Percentiles rank a stretch among this genome's conserved stretches.
phyloP scores from a whole-genome alignment of 2,888 invertebrate genomes.

The Caenorhabditis macrosperma region DNA sequence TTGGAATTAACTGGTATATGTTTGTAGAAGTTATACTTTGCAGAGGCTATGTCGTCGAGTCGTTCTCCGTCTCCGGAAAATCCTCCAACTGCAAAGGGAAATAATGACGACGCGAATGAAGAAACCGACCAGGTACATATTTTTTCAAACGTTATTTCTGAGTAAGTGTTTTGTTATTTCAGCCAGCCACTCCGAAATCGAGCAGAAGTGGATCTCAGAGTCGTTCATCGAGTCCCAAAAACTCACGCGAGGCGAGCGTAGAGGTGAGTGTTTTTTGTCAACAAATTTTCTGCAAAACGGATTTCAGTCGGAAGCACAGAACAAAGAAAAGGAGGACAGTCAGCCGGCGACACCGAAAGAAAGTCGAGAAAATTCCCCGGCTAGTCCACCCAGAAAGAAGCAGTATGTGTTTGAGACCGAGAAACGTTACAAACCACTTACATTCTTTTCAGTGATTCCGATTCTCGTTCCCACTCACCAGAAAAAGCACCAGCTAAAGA shows the following conservation, averaged over 20 bases:
- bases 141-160: background rate
- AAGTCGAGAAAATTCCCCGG: slow-evolving; percentile 21
- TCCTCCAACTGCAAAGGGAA: background rate
- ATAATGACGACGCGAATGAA: background rate
- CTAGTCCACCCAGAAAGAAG: background rate
- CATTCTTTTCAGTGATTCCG: background rate
- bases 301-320: slow-evolving; percentile 26
- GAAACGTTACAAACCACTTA: background rate
- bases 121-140: slow-evolving; percentile 27
- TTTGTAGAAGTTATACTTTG: background rate
- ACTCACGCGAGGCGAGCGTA: slow-evolving; percentile 7
- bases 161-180: background rate
- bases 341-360: background rate
- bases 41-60: slow-evolving; percentile 22
- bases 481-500: slow-evolving; percentile 6
- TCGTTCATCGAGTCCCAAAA: background rate
- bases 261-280: slow-evolving; percentile 2
- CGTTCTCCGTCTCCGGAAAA: slow-evolving; percentile 18
- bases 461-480: slow-evolving; percentile 7
- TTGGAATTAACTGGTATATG: background rate
- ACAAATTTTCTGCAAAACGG: background rate
- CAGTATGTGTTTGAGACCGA: background rate
- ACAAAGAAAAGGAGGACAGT: background rate
- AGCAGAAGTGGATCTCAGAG: slow-evolving; percentile 5
- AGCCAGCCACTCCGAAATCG: slow-evolving; percentile 22